These are phyloP conservation scores for Tragelaphus strepsiceros DNA, from an alignment of 2,113 vertebrate species.

Conservation along the genomic window DNA sequence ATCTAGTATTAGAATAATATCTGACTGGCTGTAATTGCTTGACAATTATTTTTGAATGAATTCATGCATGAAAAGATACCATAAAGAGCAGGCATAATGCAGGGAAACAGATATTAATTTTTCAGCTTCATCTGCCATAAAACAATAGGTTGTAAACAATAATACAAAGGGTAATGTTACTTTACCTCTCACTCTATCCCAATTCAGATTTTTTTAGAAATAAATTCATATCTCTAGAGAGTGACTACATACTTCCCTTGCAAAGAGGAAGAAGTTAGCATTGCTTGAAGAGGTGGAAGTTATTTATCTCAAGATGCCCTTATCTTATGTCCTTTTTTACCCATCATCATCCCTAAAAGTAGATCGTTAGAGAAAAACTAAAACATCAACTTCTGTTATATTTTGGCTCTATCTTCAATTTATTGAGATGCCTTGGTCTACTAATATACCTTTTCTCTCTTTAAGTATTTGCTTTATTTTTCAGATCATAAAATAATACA, in stretches of 20 bases:
- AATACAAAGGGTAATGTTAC: background rate
- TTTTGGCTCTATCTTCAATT: background rate
- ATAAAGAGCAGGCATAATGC: background rate
- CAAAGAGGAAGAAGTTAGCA: background rate
- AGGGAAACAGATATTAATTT: too few relatives aligned
- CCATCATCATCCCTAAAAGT: background rate
- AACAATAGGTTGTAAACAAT: background rate
- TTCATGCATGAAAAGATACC: background rate
- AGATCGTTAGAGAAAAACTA: background rate
- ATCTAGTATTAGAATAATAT: background rate
- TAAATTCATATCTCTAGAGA: background rate
- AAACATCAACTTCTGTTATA: background rate
- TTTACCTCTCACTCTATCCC: background rate
- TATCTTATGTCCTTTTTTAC: background rate
- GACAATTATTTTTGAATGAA: conserved; percentile 4
- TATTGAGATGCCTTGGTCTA: background rate
- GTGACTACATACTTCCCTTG: background rate
- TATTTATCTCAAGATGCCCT: background rate
- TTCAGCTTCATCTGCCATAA: background rate
- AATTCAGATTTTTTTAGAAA: background rate
- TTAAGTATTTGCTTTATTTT: conserved; percentile 13
- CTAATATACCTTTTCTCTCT: background rate
- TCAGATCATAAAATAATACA: background rate
- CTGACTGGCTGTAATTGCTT: background rate
- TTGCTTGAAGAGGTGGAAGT: background rate